Evolutionary conservation across 2,113 vertebrate species (phyloP), one percentile per base, ranked within the genome.

Genomic region (Rhinoderma darwinii): DNA sequence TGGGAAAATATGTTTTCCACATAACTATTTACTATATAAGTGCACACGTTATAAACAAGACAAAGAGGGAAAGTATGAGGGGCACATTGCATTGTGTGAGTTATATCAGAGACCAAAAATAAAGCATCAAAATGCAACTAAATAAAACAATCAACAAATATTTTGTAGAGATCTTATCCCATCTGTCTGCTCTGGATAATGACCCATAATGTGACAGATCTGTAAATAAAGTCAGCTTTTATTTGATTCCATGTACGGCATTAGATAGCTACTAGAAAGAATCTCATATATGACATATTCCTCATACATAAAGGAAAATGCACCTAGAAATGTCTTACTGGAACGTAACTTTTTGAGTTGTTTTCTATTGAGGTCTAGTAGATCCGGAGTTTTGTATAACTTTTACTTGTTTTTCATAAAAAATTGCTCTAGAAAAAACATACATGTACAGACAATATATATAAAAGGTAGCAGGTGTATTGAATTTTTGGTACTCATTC

Each of bases 1-100:
- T 86, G 50, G 59, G 75, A 86, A 81, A 82, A 77, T 47, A 35
- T 83, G 86, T 76, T 72, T 32, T 72, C 68, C 35, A 41, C 68
- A 12, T 63, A 30, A 1, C 59, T 63, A 63, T 72, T 70, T 41
- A 72, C 32, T 39, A 39, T 72, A 39, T 41, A 72, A 41, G 35
- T 37, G 66, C 30, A 72, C 20, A 72, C 37, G 68, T 72, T 72
- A 72, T 72, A 72, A 72, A 72, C 68, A 72, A 72, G 68, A 72
- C 68, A 39, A 39, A 22, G 20, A 41, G 68, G 68, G 22, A 12
- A 39, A 32, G 66, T 25, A 72, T 41, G 68, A 72, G 35, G 68
- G 41, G 68, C 35, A 25, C 68, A 41, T 12, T 41, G 32, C 32
- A 70, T 20, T 20, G 32, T 20, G 68, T 10, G 17, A 15, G 12